Percentiles rank a stretch among this genome's conserved stretches.
Conservation (phyloP, 1,140 invertebrate genomes). For the Dufourea novaeangliae region DNA sequence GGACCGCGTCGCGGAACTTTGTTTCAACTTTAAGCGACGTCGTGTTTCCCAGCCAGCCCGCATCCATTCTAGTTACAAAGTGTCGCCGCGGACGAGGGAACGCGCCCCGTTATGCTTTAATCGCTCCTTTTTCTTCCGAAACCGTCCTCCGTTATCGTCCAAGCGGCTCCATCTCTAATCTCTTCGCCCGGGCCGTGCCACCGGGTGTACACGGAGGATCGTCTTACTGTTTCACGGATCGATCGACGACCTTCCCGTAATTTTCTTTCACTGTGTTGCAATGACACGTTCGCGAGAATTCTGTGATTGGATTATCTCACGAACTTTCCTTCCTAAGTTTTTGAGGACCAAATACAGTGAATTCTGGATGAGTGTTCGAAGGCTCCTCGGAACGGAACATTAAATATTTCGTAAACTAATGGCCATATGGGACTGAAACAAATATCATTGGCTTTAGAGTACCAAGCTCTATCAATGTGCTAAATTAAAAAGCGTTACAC, state of each 20-base stretch:
- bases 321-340: too few relatives aligned
- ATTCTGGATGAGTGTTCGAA: too few relatives aligned
- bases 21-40: constrained; percentile 67
- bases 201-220: not conserved
- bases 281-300: too few relatives aligned
- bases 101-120: constrained; percentile 53
- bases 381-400: too few relatives aligned
- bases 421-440: too few relatives aligned
- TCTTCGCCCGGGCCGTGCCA: not conserved
- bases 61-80: constrained; percentile 68
- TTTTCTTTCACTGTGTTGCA: too few relatives aligned
- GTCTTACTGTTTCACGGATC: not conserved
- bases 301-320: too few relatives aligned
- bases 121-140: constrained; percentile 60
- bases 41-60: constrained; percentile 58
- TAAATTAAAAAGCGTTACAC: too few relatives aligned
- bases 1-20: constrained; percentile 52
- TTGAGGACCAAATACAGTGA: too few relatives aligned
- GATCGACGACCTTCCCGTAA: not conserved
- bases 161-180: constrained; percentile 31
- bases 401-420: too few relatives aligned
- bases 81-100: constrained; percentile 54
- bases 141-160: constrained; percentile 55
- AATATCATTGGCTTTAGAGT: too few relatives aligned
- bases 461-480: too few relatives aligned